Evolutionary conservation across 2,797 vertebrate genomes (phyloP).

Genomic region (Eulemur mongoz): DNA sequence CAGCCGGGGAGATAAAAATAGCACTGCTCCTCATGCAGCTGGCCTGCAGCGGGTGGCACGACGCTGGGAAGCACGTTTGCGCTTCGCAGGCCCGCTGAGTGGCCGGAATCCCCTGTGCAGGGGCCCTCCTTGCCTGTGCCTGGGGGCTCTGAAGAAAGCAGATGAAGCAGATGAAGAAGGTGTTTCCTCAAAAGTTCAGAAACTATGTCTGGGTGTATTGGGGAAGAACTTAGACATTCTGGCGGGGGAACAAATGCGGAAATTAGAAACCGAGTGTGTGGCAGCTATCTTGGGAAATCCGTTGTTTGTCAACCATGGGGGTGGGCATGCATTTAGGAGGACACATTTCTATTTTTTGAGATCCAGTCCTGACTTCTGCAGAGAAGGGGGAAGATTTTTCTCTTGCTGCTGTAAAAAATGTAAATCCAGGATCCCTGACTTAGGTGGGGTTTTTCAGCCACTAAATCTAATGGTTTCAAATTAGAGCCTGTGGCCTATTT

Average conservation of each 20-base stretch:
- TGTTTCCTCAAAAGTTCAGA: slow-evolving; percentile 46
- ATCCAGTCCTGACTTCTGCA: slow-evolving; percentile 18
- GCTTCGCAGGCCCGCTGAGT: background rate
- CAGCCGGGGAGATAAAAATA: slow-evolving; percentile 51
- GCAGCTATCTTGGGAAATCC: slow-evolving; percentile 46
- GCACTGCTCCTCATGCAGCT: background rate
- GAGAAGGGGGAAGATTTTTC: background rate
- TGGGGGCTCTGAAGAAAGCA: background rate
- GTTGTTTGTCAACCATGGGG: background rate
- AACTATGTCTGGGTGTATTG: background rate
- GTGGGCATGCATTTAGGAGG: background rate
- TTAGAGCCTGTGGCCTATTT: background rate
- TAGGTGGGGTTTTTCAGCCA: background rate
- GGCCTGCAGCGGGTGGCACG: background rate
- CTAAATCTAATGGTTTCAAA: slow-evolving; percentile 15
- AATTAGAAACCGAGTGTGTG: background rate
- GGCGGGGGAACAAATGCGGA: background rate
- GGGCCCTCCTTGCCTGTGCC: background rate
- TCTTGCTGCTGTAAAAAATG: background rate
- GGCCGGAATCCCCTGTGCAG: background rate
- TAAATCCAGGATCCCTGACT: background rate
- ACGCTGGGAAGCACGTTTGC: background rate
- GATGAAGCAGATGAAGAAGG: background rate
- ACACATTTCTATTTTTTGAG: slow-evolving; percentile 38
- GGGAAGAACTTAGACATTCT: background rate